Base-by-base conservation (phyloP, 92 coral and sea anemone species). In the Blastomussa wellsi region DNA sequence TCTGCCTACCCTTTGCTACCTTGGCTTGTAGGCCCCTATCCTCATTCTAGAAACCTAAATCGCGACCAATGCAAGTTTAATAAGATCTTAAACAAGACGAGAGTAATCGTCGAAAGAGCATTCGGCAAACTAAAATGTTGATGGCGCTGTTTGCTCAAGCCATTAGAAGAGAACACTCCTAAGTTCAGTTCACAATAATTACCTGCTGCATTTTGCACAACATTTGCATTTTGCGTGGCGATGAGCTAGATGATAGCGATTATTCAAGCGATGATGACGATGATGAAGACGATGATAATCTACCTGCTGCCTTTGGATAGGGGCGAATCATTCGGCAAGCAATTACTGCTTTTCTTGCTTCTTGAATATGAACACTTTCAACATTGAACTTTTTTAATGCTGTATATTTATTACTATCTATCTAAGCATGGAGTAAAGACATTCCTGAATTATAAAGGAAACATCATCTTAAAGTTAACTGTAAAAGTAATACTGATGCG, bases 71-170 rank as follows among this genome's bases (percentile, higher is more conserved):
- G 68, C 77, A 82, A 71, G 78, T 82, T 72, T 29, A 82, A 71
- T 76, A 70, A 82, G 79, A 62, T 60, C 69, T 35, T 82, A 66
- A 82, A 55, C 79, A 82, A 82, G 78, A 69, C 65, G 0, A 51
- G 76, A 10, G 85, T 81, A 73, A 73, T 81, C 42, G 85, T 81
- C 15, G 85, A 81, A 81, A 68, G 85, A 37, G 85, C 85, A 47
- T 81, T 67, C 69, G 77, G 85, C 39, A 81, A n/a, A 53, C 85
- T 81, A 24, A 81, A 81, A 44, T 81, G 77, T 36, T 64, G 78
- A 17, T 81, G 85, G 85, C 26, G 49, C 35, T 69, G 78, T 31
- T 53, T 68, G 7, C 65, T 81, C 15, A 81, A 81, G 62, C 47
- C 77, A 81, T 24, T 81, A 44, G 78, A 53, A 52, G 78, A 81